These are phyloP conservation scores for Drosophila atripex DNA, from an alignment of 2,888 invertebrate genomes.

Conservation along the genomic window DNA sequence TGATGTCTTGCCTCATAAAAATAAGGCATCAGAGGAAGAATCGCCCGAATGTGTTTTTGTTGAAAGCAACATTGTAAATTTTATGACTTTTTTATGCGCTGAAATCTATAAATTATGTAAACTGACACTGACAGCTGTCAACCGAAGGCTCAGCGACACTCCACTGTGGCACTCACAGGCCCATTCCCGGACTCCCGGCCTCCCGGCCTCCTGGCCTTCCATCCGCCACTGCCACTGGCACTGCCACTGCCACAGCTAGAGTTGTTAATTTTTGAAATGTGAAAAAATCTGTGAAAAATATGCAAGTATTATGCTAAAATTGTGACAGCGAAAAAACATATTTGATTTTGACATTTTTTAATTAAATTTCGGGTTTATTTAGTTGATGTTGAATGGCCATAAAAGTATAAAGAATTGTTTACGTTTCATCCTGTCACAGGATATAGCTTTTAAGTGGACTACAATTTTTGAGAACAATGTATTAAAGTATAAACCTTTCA, in stretches of 20 bases:
- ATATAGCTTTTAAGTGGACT: not conserved
- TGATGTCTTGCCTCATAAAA: constrained; percentile 78
- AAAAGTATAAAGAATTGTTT: not conserved
- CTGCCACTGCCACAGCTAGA: not conserved
- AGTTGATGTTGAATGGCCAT: not conserved
- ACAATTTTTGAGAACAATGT: no score
- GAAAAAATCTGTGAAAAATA: not conserved
- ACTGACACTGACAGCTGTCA: constrained; percentile 79
- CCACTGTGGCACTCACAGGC: constrained; percentile 41
- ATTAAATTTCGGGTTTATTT: not conserved
- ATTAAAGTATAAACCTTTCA: no score
- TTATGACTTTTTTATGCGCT: constrained; percentile 79
- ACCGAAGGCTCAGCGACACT: constrained; percentile 51
- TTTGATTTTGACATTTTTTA: not conserved
- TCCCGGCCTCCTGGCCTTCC: not conserved
- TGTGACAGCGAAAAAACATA: not conserved
- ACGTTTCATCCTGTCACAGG: not conserved
- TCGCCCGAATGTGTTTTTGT: constrained; percentile 67
- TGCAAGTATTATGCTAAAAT: constrained; percentile 2
- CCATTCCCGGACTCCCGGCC: constrained; percentile 1
- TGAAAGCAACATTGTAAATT: constrained; percentile 79
- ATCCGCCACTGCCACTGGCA: constrained; percentile 4
- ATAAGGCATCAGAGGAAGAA: constrained; percentile 65
- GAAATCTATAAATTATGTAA: constrained; percentile 79
- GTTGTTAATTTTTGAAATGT: not conserved